These are phyloP conservation scores for Ardeotis arabs DNA, from an alignment of 2,113 vertebrate genomes.

Conservation along the genomic window DNA sequence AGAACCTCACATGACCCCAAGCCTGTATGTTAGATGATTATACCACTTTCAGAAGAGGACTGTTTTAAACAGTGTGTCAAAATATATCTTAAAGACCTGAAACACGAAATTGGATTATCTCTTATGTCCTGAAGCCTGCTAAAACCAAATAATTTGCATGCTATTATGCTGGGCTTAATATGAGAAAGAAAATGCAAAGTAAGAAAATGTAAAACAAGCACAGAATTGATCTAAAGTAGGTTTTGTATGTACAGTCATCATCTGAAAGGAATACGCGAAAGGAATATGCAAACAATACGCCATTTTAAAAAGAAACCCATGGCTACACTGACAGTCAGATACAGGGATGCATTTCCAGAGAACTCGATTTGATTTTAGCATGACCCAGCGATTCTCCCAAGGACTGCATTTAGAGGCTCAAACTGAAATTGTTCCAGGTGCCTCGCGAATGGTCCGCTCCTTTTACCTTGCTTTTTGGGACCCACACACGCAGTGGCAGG, in stretches of 20 bases:
- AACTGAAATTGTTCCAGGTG: not conserved
- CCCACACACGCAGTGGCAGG: rapidly evolving
- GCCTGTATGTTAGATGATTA: not conserved
- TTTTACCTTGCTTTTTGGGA: not conserved
- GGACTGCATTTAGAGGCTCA: not conserved
- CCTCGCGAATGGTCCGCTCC: not conserved
- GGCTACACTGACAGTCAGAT: not conserved
- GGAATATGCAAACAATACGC: not conserved
- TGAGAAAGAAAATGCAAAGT: not conserved
- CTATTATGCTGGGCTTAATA: not conserved
- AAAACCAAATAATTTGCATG: not conserved
- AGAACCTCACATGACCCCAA: not conserved
- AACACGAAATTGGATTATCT: too few relatives aligned
- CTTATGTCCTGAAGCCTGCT: not conserved
- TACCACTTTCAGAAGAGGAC: not conserved
- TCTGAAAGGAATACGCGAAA: not conserved
- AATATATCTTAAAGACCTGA: not conserved
- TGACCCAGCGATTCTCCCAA: not conserved
- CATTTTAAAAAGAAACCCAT: not conserved
- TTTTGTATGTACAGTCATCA: not conserved
- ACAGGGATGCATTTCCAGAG: not conserved
- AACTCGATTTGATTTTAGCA: not conserved
- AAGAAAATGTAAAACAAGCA: rapidly evolving
- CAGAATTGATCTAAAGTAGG: not conserved
- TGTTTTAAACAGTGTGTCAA: not conserved